Conservation (phyloP, 92 coral and sea anemone genomes). For the Umimayanthus kanabou region DNA sequence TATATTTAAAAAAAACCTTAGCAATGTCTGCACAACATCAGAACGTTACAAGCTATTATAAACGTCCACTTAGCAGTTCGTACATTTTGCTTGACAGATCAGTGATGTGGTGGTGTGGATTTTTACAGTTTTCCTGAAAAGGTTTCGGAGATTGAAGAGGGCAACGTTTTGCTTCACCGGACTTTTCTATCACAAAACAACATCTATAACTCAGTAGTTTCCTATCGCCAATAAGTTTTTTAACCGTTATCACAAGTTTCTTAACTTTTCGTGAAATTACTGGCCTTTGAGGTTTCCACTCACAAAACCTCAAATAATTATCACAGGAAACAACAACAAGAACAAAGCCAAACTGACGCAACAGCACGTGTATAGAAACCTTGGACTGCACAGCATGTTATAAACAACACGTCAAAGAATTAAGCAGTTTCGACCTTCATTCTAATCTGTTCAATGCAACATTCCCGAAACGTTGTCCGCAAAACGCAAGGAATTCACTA, state of each 20-base stretch:
- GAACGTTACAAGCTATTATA: not conserved
- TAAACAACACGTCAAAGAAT: not conserved
- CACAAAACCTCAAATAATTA: conserved; percentile 35
- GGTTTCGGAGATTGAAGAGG: not conserved
- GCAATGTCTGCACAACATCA: conserved; percentile 4
- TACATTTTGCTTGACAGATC: not conserved
- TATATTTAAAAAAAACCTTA: not conserved
- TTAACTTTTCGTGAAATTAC: conserved; percentile 15
- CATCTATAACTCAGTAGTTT: too few relatives aligned
- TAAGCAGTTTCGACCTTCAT: conserved; percentile 5
- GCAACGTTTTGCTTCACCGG: not conserved
- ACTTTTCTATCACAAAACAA: not conserved
- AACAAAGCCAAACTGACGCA: conserved; percentile 28
- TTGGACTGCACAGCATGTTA: conserved; percentile 27
- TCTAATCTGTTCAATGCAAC: not conserved
- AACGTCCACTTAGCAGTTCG: conserved; percentile 13
- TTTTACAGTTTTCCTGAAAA: not conserved
- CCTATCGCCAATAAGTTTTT: not conserved
- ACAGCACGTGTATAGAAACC: conserved; percentile 38
- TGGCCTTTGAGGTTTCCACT: not conserved
- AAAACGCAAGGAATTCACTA: not conserved
- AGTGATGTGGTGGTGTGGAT: not conserved
- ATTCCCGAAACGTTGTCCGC: not conserved
- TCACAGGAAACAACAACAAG: conserved; percentile 20
- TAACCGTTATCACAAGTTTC: conserved; percentile 2